Percentiles rank a stretch among this genome's conserved stretches.
Evolutionary conservation across 2,797 vertebrate genomes (phyloP).

Genomic region (Tympanoctomys barrerae): DNA sequence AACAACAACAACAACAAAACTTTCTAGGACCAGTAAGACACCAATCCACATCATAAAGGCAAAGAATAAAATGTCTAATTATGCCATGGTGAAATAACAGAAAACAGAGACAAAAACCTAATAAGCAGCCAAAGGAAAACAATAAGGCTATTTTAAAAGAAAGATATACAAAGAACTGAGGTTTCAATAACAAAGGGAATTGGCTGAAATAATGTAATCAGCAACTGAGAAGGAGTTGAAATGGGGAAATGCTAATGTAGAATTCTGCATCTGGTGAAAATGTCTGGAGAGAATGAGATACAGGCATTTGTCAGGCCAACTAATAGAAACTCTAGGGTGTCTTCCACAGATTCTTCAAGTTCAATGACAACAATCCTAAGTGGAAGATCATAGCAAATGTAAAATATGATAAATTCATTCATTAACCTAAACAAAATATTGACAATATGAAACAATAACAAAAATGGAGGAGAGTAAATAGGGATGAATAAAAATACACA

Average conservation of each 20-base stretch:
- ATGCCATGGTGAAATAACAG: not conserved
- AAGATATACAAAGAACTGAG: not conserved
- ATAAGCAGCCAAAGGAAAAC: slow-evolving; percentile 14
- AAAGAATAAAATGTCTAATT: not conserved
- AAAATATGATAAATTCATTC: not conserved
- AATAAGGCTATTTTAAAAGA: not conserved
- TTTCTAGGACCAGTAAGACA: not conserved
- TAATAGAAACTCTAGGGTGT: not conserved
- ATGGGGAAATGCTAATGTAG: not conserved
- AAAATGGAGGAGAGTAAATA: not conserved
- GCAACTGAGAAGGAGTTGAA: not conserved
- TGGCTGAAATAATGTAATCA: slow-evolving; percentile 6
- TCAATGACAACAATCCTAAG: not conserved
- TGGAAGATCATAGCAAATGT: not conserved
- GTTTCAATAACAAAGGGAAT: not conserved
- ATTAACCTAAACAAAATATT: not conserved
- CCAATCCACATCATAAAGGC: not conserved
- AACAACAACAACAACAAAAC: too few relatives aligned
- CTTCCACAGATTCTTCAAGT: slow-evolving; percentile 11
- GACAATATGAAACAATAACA: not conserved
- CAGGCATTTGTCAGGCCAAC: not conserved
- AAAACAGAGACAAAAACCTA: slow-evolving; percentile 45
- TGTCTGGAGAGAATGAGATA: not conserved
- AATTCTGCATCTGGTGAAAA: slow-evolving; percentile 34
- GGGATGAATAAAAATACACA: slow-evolving; percentile 24